These are phyloP conservation scores for Urocyon cinereoargenteus DNA, from an alignment of 2,797 vertebrate species.

Conservation along the genomic window DNA sequence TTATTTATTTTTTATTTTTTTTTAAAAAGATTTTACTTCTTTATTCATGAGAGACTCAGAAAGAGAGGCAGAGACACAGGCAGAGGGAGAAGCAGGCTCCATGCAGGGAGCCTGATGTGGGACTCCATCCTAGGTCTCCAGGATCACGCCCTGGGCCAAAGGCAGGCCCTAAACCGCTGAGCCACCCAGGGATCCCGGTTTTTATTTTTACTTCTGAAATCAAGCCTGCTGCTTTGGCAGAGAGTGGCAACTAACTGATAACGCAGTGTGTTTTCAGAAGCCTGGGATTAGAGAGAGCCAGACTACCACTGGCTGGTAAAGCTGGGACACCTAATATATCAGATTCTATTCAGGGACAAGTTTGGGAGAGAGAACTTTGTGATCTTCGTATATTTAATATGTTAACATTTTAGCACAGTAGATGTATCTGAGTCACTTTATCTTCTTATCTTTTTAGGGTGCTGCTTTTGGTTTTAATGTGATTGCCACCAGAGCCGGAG, in stretches of 20 bases:
- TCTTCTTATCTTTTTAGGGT: constrained; percentile 89
- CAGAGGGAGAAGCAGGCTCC: too few species aligned
- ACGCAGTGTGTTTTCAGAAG: not conserved
- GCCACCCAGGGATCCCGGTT: not conserved
- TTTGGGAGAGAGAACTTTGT: not conserved
- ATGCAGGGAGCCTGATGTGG: too few species aligned
- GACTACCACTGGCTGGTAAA: not conserved
- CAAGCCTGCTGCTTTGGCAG: not conserved
- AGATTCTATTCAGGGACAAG: not conserved
- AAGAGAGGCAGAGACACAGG: too few species aligned
- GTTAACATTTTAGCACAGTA: not conserved
- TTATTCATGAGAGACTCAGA: too few species aligned
- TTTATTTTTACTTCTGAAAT: not conserved
- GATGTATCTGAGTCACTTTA: not conserved
- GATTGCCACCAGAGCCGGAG: constrained; percentile 96
- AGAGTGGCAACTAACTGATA: not conserved
- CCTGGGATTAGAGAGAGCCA: not conserved
- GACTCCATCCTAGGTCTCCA: too few species aligned
- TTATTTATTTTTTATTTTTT: too few species aligned
- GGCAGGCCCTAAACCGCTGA: too few species aligned
- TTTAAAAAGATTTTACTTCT: too few species aligned
- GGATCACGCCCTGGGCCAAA: too few species aligned
- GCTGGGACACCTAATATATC: not conserved
- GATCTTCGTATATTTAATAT: not conserved
- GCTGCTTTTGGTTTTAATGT: constrained; percentile 99